Base-by-base conservation (phyloP, 2,113 vertebrate genomes). In the Puma concolor region DNA sequence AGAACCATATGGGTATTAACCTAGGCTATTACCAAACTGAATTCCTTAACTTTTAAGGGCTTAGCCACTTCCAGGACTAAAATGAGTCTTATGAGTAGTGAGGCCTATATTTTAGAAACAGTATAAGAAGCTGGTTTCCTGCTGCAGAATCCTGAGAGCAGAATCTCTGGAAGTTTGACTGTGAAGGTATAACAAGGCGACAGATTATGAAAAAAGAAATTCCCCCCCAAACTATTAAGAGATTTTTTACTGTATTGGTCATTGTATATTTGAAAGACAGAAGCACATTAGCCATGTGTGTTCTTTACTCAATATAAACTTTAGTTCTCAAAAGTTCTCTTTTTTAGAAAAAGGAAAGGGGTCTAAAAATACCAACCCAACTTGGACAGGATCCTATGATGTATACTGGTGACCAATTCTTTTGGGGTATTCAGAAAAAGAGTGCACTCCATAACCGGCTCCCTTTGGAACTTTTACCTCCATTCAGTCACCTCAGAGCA, bases 181-280 rank as follows among this genome's bases (percentile, higher is more conserved):
- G 25, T 82, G 76, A 96, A 74, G 33, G 25, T 72, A 94, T 52
- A 80, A 86, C 86, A 60, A 96, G 86, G 8, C 41, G 96, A 86
- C 63, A 85, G 44, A 74, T 41, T 29, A 74, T 60, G 3, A 52
- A 77, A 41, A 91, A 90, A 72, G 25, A 41, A 67, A 29, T 12
- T 36, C 25, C 3, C 50, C 57, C 21, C 41, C 38, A 93, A 94
- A 71, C 9, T 41, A 94, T 25, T 67, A 50, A 25, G 19, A 38
- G 15, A 74, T 52, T 76, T 81, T 76, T 86, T 4, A 84, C 41
- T 41, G 80, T 86, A 1, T 23, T 77, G 27, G 36, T 95, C 50
- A 82, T 1, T 25, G 7, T 77, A 11, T 71, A 77, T 77, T 77
- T 90, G 72, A 90, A 92, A 72, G 29, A 69, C 15, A 54, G 69